These are phyloP conservation scores for Coecobrya sp. DNA, from an alignment of 2,888 invertebrate species.

Conservation along the genomic window DNA sequence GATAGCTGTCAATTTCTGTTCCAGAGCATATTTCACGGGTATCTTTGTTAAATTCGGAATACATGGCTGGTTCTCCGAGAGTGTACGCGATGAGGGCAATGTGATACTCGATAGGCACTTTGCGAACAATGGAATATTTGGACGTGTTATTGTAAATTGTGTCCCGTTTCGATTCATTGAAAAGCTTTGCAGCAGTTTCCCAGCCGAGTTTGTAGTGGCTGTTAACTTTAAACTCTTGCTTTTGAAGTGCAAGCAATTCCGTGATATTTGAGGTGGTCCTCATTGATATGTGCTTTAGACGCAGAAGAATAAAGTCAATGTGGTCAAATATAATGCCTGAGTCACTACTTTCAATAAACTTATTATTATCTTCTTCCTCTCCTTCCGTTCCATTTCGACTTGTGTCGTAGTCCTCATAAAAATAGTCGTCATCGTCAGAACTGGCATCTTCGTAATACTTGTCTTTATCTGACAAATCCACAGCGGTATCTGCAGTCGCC, in stretches of 20 bases:
- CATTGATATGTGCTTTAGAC: conserved; percentile 66
- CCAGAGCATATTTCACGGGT: conserved; percentile 75
- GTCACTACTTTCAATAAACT: conserved; percentile 57
- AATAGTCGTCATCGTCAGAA: conserved; percentile 21
- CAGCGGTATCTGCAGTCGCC: neutral
- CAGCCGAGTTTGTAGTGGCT: conserved; percentile 52
- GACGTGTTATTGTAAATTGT: conserved; percentile 44
- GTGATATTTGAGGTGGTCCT: conserved; percentile 64
- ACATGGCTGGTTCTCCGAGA: conserved; percentile 20
- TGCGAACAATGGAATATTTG: conserved; percentile 57
- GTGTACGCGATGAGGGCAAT: conserved; percentile 77
- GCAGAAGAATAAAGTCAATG: conserved; percentile 72
- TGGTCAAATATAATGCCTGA: conserved; percentile 68
- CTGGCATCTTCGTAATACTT: conserved; percentile 56
- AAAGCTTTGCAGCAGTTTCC: conserved; percentile 32
- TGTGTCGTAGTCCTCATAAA: conserved; percentile 39
- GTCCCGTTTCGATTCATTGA: conserved; percentile 41
- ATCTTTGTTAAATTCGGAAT: conserved; percentile 69
- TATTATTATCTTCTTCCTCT: conserved; percentile 63
- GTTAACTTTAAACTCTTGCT: conserved; percentile 75
- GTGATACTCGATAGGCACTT: conserved; percentile 77
- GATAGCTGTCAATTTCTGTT: conserved; percentile 66
- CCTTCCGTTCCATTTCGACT: neutral
- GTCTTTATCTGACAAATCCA: conserved; percentile 6
- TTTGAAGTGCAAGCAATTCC: conserved; percentile 60